Conservation (phyloP, 1,140 invertebrate genomes). For the Cydia splendana region DNA sequence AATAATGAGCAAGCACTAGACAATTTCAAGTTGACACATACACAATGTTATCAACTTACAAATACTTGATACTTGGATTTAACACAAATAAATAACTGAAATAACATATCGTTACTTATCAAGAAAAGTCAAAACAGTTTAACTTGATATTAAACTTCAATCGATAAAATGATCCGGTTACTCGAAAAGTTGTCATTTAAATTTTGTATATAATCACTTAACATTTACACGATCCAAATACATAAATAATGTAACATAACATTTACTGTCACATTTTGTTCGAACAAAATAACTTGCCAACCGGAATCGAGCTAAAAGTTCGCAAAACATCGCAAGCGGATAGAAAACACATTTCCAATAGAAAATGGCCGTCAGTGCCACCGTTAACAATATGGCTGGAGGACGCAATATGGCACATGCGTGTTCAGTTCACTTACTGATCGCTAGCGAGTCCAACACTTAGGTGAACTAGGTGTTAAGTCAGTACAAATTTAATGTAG, state of each 20-base stretch:
- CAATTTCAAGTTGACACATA: too few species aligned
- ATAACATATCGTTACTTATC: neutral
- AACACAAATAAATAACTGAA: too few species aligned
- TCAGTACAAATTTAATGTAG: too few species aligned
- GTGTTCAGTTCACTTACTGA: neutral
- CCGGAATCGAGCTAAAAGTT: neutral
- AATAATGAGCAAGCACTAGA: too few species aligned
- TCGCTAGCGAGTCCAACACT: neutral
- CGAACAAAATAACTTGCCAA: neutral
- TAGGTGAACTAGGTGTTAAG: neutral
- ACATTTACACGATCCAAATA: too few species aligned
- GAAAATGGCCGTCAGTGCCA: neutral
- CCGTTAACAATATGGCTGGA: neutral
- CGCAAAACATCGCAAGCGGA: slow-evolving; percentile 13
- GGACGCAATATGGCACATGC: slow-evolving; percentile 3
- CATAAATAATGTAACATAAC: too few species aligned
- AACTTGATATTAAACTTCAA: neutral
- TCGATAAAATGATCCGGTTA: neutral
- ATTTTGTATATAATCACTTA: too few species aligned
- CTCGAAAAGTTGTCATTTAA: neutral
- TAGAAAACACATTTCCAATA: slow-evolving; percentile 2
- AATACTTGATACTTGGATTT: too few species aligned
- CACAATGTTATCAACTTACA: too few species aligned
- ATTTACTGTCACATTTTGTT: too few species aligned
- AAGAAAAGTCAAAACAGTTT: neutral